phyloP scores from a whole-genome alignment of 2,888 invertebrate species.

The Pollenia angustigena region DNA sequence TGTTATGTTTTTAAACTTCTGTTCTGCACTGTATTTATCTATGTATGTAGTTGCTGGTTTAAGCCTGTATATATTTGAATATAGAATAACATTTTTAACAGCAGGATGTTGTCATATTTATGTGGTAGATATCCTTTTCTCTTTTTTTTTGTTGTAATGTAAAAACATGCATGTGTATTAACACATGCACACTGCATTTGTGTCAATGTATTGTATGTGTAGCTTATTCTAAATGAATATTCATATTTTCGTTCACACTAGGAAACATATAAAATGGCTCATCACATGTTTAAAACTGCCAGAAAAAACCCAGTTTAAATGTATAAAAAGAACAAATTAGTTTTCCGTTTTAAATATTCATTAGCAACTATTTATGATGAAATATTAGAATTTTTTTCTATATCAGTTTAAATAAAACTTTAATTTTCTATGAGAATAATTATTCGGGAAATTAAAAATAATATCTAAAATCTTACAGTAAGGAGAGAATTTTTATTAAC shows the following conservation, averaged over 20 bases:
- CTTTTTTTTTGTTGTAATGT: background rate
- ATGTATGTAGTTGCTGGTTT: background rate
- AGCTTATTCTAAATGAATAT: conserved; percentile 62
- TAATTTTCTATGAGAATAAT: background rate
- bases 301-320: conserved; percentile 26
- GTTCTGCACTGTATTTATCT: background rate
- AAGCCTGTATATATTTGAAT: conserved; percentile 45
- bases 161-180: background rate
- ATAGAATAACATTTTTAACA: conserved; percentile 53
- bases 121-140: conserved; percentile 39
- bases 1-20: conserved; percentile 8
- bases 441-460: background rate
- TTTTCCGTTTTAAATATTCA: conserved; percentile 54
- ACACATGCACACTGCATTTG: background rate
- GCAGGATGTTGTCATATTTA: conserved; percentile 69
- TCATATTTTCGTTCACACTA: conserved; percentile 65
- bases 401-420: background rate
- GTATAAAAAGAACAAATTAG: conserved; percentile 43
- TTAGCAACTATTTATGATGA: conserved; percentile 37
- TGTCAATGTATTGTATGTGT: conserved; percentile 21
- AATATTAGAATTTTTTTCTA: conserved; percentile 6
- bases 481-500: background rate
- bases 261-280: conserved; percentile 11
- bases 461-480: background rate
- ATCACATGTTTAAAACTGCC: background rate